Evolutionary conservation across 1,140 invertebrate species (phyloP).

Genomic region (Ostrea edulis): DNA sequence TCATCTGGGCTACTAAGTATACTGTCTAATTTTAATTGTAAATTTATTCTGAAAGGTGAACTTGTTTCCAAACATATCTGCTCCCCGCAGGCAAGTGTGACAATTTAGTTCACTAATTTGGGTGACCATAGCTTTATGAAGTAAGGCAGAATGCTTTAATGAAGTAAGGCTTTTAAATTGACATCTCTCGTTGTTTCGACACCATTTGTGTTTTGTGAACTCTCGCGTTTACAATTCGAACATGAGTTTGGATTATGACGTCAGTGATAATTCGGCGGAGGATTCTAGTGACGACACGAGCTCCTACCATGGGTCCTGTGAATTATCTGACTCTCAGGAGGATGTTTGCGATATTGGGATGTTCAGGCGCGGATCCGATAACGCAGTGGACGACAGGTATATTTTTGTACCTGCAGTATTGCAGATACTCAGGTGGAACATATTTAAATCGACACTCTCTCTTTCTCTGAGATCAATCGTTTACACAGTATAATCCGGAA

Average conservation of each 20-base stretch:
- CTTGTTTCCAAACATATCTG: neutral
- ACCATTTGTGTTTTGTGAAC: neutral
- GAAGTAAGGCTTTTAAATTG: no score
- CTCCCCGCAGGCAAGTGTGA: neutral
- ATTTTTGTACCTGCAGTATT: neutral
- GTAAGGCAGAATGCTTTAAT: no score
- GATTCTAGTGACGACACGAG: neutral
- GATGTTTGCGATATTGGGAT: neutral
- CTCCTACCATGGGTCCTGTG: constrained; percentile 6
- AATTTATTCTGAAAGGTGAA: neutral
- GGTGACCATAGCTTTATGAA: neutral
- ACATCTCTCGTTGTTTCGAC: neutral
- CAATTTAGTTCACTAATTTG: neutral
- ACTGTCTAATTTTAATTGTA: neutral
- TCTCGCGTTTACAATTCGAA: neutral
- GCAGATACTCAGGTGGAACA: no score
- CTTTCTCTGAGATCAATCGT: no score
- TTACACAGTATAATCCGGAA: no score
- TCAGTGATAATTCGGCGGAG: neutral
- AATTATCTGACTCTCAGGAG: constrained; percentile 12
- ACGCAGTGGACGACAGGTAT: neutral
- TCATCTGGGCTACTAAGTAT: neutral
- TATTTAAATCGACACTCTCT: no score
- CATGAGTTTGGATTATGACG: constrained; percentile 31
- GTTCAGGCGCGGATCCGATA: neutral